A percentile compares a stretch with the other conserved stretches of the same genome.
Conservation (phyloP, 2,888 invertebrate species). For the Thymelicus sylvestris region DNA sequence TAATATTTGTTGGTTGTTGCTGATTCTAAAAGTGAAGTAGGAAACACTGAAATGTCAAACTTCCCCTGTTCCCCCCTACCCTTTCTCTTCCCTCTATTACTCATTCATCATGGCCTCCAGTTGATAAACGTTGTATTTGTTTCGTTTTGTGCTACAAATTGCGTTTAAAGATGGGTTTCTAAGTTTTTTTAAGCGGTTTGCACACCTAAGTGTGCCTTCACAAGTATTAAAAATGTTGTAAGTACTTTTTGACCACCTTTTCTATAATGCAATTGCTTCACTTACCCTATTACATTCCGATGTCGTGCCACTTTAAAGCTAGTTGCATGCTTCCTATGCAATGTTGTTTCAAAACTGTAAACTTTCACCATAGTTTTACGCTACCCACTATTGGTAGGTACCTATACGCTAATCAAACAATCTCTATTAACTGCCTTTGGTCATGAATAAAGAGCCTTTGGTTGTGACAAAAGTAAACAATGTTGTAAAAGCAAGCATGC, state of each 20-base stretch:
- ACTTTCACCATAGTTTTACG: conserved; percentile 1
- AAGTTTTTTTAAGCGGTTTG: conserved; percentile 85
- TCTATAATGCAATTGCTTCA: neutral
- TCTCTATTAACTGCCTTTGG: neutral
- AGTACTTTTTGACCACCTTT: conserved; percentile 70
- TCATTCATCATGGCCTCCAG: conserved; percentile 71
- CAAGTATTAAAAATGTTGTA: conserved; percentile 87
- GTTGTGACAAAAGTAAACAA: neutral
- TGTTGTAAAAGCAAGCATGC: too few species aligned
- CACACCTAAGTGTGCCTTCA: conserved; percentile 90
- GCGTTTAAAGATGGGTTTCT: conserved; percentile 89
- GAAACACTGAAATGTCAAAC: conserved; percentile 4
- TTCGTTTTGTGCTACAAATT: conserved; percentile 80
- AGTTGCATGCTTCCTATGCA: neutral
- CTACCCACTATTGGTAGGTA: neutral
- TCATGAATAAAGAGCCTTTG: too few species aligned
- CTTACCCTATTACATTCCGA: neutral
- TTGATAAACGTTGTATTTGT: conserved; percentile 72
- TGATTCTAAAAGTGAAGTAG: neutral
- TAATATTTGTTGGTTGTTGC: neutral
- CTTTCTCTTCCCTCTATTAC: conserved; percentile 59
- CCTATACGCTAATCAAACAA: neutral
- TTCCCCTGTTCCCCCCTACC: conserved; percentile 28
- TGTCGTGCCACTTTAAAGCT: conserved; percentile 1
- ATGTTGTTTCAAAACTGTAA: neutral